Percentiles rank a stretch among this genome's conserved stretches.
These are phyloP conservation scores for Rhipidura dahli DNA, from an alignment of 2,113 vertebrate species.

Conservation along the genomic window DNA sequence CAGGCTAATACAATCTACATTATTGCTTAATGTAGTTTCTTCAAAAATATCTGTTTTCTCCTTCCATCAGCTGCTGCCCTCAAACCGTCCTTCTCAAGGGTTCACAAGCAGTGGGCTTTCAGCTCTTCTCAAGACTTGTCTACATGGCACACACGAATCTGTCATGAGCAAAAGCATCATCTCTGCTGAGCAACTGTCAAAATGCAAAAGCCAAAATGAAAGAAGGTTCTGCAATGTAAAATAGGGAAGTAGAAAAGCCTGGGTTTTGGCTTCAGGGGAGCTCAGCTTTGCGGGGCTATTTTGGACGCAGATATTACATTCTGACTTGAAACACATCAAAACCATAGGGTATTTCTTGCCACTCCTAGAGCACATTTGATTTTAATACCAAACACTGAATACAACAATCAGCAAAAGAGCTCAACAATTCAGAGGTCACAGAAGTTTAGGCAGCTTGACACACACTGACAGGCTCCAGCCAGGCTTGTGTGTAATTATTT, in stretches of 20 bases:
- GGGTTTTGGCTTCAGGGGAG: neutral
- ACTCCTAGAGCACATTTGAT: neutral
- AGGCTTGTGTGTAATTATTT: neutral
- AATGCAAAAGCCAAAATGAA: neutral
- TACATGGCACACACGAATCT: neutral
- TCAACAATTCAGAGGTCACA: neutral
- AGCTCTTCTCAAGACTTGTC: neutral
- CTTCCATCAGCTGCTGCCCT: neutral
- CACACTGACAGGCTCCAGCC: slow-evolving; percentile 48
- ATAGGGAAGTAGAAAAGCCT: neutral
- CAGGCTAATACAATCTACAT: neutral
- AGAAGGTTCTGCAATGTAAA: slow-evolving; percentile 11
- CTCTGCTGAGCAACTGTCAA: slow-evolving; percentile 35
- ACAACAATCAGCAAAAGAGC: slow-evolving; percentile 30
- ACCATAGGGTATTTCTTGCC: neutral
- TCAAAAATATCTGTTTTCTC: neutral
- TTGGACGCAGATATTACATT: neutral
- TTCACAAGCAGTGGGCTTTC: neutral
- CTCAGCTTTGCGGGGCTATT: neutral
- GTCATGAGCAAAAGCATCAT: slow-evolving; percentile 16
- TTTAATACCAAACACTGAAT: neutral
- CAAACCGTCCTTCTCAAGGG: neutral
- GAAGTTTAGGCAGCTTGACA: neutral
- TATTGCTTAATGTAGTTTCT: neutral
- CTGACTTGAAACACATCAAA: slow-evolving; percentile 4